Base-by-base conservation (phyloP, 2,113 vertebrate genomes). In the Vulpes ferrilata region DNA sequence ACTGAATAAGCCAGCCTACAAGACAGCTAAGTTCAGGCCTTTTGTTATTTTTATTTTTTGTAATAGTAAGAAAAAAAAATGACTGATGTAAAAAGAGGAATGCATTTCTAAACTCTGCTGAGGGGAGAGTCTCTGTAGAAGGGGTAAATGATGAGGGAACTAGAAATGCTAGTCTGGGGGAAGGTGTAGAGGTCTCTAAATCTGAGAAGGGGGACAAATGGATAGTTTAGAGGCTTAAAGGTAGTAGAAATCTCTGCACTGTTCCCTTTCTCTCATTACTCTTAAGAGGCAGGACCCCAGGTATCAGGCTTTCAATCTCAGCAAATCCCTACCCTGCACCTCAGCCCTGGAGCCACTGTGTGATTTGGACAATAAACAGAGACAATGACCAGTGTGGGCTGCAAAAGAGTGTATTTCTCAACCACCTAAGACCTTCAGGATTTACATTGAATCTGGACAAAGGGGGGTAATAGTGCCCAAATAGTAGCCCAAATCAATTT, bases 31-130 rank as follows among this genome's bases (percentile, higher is more conserved):
- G 27, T 62, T 89, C 53, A 76, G 85, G 81, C 11, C 85, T 92
- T 96, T 96, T 76, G 51, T 79, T 79, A 87, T 95, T 93, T 89
- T 96, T 67, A 91, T 93, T 89, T 93, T 96, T 93, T 51, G 22
- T 71, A 64, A 89, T 55, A 81, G 64, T 60, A n/a, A 91, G 30
- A 43, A 93, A 65, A 78, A 78, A 93, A 94, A 92, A 65, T 19
- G 71, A 64, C 80, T 88, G 32, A 65, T 80, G 30, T 76, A 55
- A 83, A 74, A 51, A 79, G 55, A 96, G 19, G 4, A 11, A 11
- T 91, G n/a, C 11, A 73, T 79, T 95, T 93, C 78, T 92, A 64
- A 87, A 89, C 11, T 19, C 6, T 17, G 6, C 15, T 2, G 27
- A 80, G 32, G 69, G 53, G 51, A 82, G 55, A 60, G 7, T 74